Percentiles rank a stretch among this genome's conserved stretches.
These are phyloP conservation scores for Epinotia ramella DNA, from an alignment of 2,888 invertebrate species.

Conservation along the genomic window DNA sequence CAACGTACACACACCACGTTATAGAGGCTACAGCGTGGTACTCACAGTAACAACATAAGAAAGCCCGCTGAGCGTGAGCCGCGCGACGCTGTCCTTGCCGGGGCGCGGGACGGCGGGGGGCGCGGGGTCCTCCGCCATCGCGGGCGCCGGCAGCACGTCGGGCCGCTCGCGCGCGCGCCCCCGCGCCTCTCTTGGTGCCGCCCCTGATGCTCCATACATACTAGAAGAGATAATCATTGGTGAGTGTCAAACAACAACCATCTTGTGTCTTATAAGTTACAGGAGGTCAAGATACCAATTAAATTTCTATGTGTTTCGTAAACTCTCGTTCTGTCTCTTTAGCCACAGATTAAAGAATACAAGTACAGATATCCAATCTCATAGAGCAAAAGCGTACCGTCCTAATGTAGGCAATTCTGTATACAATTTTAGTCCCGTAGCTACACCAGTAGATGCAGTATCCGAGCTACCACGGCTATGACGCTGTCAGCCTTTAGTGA, in stretches of 20 bases:
- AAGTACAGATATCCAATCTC: no score
- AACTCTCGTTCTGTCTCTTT: no score
- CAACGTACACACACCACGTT: conserved; percentile 60
- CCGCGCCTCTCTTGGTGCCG: conserved; percentile 81
- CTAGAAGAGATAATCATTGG: conserved; percentile 54
- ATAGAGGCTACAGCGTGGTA: conserved; percentile 66
- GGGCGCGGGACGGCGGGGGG: conserved; percentile 71
- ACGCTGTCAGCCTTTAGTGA: no score
- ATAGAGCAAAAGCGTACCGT: no score
- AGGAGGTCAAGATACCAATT: no score
- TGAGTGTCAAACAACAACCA: neutral
- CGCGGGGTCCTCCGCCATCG: conserved; percentile 70
- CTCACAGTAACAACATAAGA: conserved; percentile 92
- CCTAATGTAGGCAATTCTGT: no score
- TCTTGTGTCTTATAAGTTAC: neutral
- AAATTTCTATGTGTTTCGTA: no score
- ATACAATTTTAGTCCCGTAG: no score
- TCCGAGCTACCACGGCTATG: no score
- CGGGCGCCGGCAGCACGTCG: conserved; percentile 79
- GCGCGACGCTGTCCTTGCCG: conserved; percentile 92
- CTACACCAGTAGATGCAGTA: no score
- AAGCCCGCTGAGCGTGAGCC: conserved; percentile 92
- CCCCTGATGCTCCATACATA: conserved; percentile 84
- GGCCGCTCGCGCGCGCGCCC: conserved; percentile 79
- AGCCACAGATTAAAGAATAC: no score